phyloP scores from a whole-genome alignment of 2,113 vertebrate species.

The Microcebus murinus region DNA sequence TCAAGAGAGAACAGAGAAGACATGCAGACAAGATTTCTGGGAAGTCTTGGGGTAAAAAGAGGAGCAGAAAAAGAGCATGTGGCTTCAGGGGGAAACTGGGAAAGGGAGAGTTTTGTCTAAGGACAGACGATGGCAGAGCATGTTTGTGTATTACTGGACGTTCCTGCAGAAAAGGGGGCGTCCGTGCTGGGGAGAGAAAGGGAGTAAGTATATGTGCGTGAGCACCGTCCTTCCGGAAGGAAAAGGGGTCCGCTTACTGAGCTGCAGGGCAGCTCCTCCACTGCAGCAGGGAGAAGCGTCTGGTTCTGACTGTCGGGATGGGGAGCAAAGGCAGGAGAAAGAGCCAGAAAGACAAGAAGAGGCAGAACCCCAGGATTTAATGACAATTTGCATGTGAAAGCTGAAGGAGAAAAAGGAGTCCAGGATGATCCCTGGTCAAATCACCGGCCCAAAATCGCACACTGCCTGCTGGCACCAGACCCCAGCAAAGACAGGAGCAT shows the following conservation, averaged over 20 bases:
- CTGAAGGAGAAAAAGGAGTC: neutral
- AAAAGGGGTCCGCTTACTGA: neutral
- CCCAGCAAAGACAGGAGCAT: neutral
- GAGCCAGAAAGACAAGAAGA: neutral
- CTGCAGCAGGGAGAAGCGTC: neutral
- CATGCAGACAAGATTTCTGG: neutral
- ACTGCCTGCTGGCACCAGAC: neutral
- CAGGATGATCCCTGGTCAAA: neutral
- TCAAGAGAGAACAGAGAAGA: neutral
- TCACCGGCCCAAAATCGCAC: neutral
- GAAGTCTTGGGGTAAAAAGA: neutral
- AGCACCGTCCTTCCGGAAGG: neutral
- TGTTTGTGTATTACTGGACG: neutral
- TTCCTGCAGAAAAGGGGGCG: neutral
- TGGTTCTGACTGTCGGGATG: neutral
- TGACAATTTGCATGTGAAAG: neutral
- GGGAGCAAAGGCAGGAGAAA: neutral
- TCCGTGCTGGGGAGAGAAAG: neutral
- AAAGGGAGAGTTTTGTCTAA: neutral
- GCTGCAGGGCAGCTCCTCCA: neutral
- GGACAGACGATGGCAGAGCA: neutral
- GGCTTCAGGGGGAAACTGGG: neutral
- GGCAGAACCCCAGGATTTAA: neutral
- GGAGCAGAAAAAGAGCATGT: neutral
- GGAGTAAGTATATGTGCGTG: fast-evolving